Base-by-base conservation (phyloP, 1,140 invertebrate genomes). In the Centruroides vittatus region DNA sequence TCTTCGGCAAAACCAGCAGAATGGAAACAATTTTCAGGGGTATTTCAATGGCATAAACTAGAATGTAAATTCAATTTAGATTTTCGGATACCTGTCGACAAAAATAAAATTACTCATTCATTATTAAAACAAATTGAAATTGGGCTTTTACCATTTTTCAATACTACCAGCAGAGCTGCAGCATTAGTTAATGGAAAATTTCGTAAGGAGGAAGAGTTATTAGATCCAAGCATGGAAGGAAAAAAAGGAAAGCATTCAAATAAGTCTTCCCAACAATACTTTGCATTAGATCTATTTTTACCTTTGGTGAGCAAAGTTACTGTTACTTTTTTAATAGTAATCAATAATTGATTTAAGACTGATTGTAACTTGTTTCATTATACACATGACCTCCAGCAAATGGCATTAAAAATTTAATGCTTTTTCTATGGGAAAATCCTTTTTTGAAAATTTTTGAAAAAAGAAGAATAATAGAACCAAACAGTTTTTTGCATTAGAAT, bases 21-120 rank as follows among this genome's bases (percentile, higher is more conserved):
- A 34, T 74, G 70, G 70, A 73, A 73, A 61, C 70, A 64, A 55
- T 67, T 70, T 23, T 63, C 65, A 23, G 60, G 65, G n/a, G 47
- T 62, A 48, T 61, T 70, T 34, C 62, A 62, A 10, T 88, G 86
- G 85, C 78, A 82, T 65, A 78, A 81, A 67, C 69, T 88, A n/a
- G 80, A 86, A 67, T 82, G 83, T 65, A 75, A 80, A 63, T 78
- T 84, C 68, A 80, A 84, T 67, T 78, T 88, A 70, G 81, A 87
- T 73, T 76, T 80, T 67, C 69, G 80, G 47, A 82, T 84, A 70
- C 78, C 80, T 50, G 78, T 85, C 51, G 72, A 78, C 63, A 74
- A 77, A 35, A 75, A 79, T 61, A 75, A 79, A 66, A 74, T 75
- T 69, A 76, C 78, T 35, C 75, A 78, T 63, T 79, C 79, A 50